A percentile compares a stretch with the other conserved stretches of the same genome.
Conservation (phyloP, 1,140 invertebrate species). For the Drosophila nigromelanica region DNA sequence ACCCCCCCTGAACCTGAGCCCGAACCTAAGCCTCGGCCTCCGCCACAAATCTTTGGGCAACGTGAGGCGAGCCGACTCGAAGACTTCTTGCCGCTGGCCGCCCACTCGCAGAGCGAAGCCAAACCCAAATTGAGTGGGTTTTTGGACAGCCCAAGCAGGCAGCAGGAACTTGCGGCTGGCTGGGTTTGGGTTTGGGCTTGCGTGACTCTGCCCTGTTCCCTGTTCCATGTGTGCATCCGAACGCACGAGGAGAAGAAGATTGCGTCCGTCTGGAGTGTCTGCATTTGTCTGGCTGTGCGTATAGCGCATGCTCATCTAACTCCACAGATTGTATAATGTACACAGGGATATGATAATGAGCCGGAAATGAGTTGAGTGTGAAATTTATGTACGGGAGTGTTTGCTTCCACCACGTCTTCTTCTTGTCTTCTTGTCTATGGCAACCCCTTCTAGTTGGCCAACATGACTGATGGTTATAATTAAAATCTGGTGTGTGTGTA, state of each 20-base stretch:
- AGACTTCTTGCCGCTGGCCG: slow-evolving; percentile 24
- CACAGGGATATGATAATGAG: slow-evolving; percentile 74
- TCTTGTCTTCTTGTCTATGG: not conserved
- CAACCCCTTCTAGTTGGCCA: slow-evolving; percentile 34
- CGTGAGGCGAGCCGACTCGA: slow-evolving; percentile 20
- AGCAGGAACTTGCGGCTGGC: slow-evolving; percentile 1
- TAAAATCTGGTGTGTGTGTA: slow-evolving; percentile 54
- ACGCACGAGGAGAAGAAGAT: not conserved
- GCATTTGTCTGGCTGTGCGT: slow-evolving; percentile 20
- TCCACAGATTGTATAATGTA: slow-evolving; percentile 60
- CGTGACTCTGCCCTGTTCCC: not conserved
- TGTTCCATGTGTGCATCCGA: not conserved
- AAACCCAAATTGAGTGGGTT: slow-evolving; percentile 77
- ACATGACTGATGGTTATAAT: slow-evolving; percentile 72
- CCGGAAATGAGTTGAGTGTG: slow-evolving; percentile 80
- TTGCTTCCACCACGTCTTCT: slow-evolving; percentile 2
- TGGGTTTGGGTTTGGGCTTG: not conserved
- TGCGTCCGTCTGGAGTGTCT: not conserved
- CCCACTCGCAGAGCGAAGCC: slow-evolving; percentile 60
- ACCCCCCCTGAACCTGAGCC: slow-evolving; percentile 3
- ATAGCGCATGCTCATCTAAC: slow-evolving; percentile 49
- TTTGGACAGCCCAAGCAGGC: slow-evolving; percentile 57
- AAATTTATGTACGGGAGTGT: slow-evolving; percentile 78
- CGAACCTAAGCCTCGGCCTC: slow-evolving; percentile 13
- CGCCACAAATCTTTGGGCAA: slow-evolving; percentile 62